Evolutionary conservation across 2,888 invertebrate genomes (phyloP), one percentile per base, ranked within the genome.

Genomic region (Pomacea canaliculata): DNA sequence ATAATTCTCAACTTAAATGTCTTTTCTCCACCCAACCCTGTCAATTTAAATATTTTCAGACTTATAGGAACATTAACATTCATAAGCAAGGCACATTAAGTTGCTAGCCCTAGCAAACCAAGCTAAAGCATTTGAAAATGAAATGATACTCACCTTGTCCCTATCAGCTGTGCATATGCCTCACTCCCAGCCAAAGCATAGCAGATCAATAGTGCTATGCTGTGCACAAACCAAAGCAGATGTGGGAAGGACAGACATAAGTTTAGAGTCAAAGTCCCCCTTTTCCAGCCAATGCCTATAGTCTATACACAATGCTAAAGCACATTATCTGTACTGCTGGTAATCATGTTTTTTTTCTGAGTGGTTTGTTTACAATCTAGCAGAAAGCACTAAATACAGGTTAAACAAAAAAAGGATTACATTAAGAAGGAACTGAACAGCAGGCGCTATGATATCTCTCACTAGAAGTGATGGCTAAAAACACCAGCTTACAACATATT

Each of bases 141-240:
- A 37, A 37, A 37, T 46, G 16, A 72, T 46, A 71, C 84, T 82
- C 83, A 89, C 90, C 84, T 79, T 12, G 88, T 83, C 46, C 85
- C 85, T 62, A 89, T 83, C 37, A 90, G 66, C 65, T 87, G 81
- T 60, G 88, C 88, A 80, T 85, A 90, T 0, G 90, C 90, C 78
- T 90, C 87, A 83, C 89, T 89, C 9, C 90, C 90, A 71, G 90
- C 90, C 71, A 90, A 77, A n/a, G 90, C 86, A 84, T 90, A 90
- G 75, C 89, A 89, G 65, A 89, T 86, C 49, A 89, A 78, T 63
- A 90, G 79, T 12, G 89, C 87, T 78, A 90, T 81, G 78, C 89
- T 89, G 85, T 67, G 85, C 19, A 71, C 37, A 59, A 69, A 59
- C 27, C n/a, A 63, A 2, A n/a, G 62, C 27, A 19, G 27, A 12